Conservation (phyloP, 2,888 invertebrate genomes). For the Protodeltote pygarga region DNA sequence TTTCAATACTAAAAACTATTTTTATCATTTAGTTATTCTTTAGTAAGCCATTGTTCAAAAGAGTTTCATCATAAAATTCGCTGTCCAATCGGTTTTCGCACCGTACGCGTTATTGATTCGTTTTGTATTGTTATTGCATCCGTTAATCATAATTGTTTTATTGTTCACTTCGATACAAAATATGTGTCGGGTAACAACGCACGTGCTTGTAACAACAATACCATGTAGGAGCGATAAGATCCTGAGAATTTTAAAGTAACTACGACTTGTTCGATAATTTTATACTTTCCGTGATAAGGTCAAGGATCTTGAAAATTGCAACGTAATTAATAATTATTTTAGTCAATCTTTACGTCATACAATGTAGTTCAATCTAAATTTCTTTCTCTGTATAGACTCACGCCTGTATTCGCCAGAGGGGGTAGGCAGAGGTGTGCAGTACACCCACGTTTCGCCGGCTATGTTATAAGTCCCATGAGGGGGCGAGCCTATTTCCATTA, state of each 20-base stretch:
- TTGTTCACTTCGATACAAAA: conserved; percentile 28
- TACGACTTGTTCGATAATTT: neutral
- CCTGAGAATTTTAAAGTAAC: conserved; percentile 28
- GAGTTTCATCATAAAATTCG: conserved; percentile 12
- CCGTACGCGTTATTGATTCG: conserved; percentile 24
- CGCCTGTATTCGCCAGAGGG: too few relatives aligned
- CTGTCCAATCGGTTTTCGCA: conserved; percentile 22
- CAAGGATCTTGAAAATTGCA: too few relatives aligned
- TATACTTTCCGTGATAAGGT: too few relatives aligned
- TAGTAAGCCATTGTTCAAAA: conserved; percentile 11
- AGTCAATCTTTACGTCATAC: too few relatives aligned
- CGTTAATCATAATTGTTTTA: conserved; percentile 45
- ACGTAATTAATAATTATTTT: too few relatives aligned
- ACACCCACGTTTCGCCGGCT: too few relatives aligned
- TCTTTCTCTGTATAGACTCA: too few relatives aligned
- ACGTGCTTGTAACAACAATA: conserved; percentile 38
- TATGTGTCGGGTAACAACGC: conserved; percentile 38
- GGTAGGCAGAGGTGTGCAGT: too few relatives aligned
- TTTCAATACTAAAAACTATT: too few relatives aligned
- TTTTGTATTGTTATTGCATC: conserved; percentile 35
- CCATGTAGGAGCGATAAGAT: conserved; percentile 16
- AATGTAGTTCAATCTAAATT: too few relatives aligned
- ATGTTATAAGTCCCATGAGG: too few relatives aligned
- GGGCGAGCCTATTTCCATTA: too few relatives aligned
- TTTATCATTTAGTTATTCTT: conserved; percentile 4